A percentile compares a stretch with the other conserved stretches of the same genome.
Evolutionary conservation across 2,797 vertebrate genomes (phyloP).

Genomic region (Spea hammondii): DNA sequence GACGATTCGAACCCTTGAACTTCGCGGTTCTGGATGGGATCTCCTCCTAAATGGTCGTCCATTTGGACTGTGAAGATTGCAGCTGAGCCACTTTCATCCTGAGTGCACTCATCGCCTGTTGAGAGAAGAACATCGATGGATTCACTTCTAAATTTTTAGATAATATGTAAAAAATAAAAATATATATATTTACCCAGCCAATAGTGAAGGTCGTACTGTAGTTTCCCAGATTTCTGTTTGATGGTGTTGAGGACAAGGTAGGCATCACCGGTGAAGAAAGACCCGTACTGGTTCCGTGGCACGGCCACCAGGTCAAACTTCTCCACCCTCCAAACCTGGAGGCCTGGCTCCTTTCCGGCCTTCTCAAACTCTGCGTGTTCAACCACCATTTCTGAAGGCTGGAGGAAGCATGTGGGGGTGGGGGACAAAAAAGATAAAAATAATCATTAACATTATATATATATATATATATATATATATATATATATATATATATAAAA

Average conservation of each 20-base stretch:
- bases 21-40: conserved; percentile 91
- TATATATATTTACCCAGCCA: conserved; percentile 82
- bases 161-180: background rate
- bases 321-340: conserved; percentile 97
- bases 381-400: conserved; percentile 83
- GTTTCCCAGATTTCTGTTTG: conserved; percentile 81
- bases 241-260: conserved; percentile 94
- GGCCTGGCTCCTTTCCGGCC: conserved; percentile 85
- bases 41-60: conserved; percentile 90
- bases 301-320: conserved; percentile 92
- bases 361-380: conserved; percentile 86
- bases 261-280: conserved; percentile 92
- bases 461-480: too few species aligned
- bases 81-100: conserved; percentile 92
- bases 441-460: too few species aligned
- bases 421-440: background rate
- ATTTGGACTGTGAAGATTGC: conserved; percentile 96
- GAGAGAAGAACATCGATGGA: background rate
- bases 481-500: too few species aligned
- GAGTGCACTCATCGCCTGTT: conserved; percentile 84
- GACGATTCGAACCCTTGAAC: conserved; percentile 89
- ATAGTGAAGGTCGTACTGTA: conserved; percentile 95
- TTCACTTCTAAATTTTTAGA: background rate
- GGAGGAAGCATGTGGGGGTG: conserved; percentile 11
- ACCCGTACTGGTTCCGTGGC: conserved; percentile 84